Percentiles rank a stretch among this genome's conserved stretches.
Conservation (phyloP, 1,140 invertebrate genomes). For the Cotesia glomerata region DNA sequence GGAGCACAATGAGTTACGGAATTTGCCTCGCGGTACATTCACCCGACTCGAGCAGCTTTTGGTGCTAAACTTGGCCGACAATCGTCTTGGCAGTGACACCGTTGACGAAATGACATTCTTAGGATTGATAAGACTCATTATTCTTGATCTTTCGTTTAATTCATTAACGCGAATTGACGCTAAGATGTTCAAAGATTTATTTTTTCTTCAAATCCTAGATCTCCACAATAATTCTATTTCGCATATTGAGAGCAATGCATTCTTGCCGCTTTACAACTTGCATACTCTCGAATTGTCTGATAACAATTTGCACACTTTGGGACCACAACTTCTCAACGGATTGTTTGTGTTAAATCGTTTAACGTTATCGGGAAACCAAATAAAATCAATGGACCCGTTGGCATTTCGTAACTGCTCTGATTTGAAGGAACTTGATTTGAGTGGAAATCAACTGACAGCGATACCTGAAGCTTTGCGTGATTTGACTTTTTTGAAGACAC, state of each 20-base stretch:
- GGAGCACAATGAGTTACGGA: slow-evolving; percentile 80
- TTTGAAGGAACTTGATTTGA: slow-evolving; percentile 87
- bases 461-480: slow-evolving; percentile 85
- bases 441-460: slow-evolving; percentile 80
- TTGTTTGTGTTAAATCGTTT: slow-evolving; percentile 83
- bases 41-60: slow-evolving; percentile 82
- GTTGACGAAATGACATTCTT: slow-evolving; percentile 83
- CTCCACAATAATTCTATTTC: slow-evolving; percentile 86
- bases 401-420: slow-evolving; percentile 91
- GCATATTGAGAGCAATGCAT: slow-evolving; percentile 85
- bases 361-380: slow-evolving; percentile 82
- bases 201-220: slow-evolving; percentile 85
- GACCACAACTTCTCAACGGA: slow-evolving; percentile 83
- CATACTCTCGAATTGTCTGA: slow-evolving; percentile 85
- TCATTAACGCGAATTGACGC: slow-evolving; percentile 80
- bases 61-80: slow-evolving; percentile 85
- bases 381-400: slow-evolving; percentile 79
- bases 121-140: slow-evolving; percentile 81
- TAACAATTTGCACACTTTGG: slow-evolving; percentile 81
- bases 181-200: slow-evolving; percentile 85
- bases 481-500: slow-evolving; percentile 80
- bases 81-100: slow-evolving; percentile 82
- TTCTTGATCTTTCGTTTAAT: slow-evolving; percentile 86
- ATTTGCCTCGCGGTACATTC: slow-evolving; percentile 81
- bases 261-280: slow-evolving; percentile 83